A percentile compares a stretch with the other conserved stretches of the same genome.
phyloP scores from a whole-genome alignment of 1,140 invertebrate genomes.

The Aporrectodea caliginosa region DNA sequence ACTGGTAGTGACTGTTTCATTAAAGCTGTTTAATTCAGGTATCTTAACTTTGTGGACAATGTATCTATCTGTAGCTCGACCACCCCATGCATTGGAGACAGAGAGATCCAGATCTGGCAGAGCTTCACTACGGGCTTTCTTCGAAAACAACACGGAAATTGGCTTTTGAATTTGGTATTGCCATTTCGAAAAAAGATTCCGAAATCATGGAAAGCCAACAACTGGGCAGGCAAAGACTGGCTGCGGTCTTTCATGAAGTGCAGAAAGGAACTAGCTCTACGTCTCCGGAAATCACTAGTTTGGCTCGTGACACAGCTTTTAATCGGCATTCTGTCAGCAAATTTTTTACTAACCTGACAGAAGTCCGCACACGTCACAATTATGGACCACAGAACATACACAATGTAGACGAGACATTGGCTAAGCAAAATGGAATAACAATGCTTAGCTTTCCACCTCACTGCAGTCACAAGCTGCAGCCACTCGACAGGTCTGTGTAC shows the following conservation, averaged over 20 bases:
- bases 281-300: constrained; percentile 54
- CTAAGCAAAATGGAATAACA: constrained; percentile 35
- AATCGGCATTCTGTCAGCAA: constrained; percentile 48
- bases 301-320: constrained; percentile 56
- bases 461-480: constrained; percentile 40
- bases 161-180: constrained; percentile 48
- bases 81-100: no score
- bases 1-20: no score
- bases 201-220: constrained; percentile 41
- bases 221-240: constrained; percentile 54
- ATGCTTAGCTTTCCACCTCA: constrained; percentile 40
- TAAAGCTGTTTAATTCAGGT: no score
- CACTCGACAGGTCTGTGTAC: constrained; percentile 38
- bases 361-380: constrained; percentile 35
- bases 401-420: constrained; percentile 57
- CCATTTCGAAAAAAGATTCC: constrained; percentile 45
- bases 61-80: no score
- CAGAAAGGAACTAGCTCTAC: constrained; percentile 50
- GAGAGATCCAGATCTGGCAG: no score
- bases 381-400: constrained; percentile 48
- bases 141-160: constrained; percentile 49
- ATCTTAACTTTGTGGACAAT: no score
- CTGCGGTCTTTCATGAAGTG: constrained; percentile 54
- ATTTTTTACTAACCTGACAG: constrained; percentile 39
- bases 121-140: neutral